Base-by-base conservation (phyloP, 2,888 invertebrate genomes). In the Sipha maydis region DNA sequence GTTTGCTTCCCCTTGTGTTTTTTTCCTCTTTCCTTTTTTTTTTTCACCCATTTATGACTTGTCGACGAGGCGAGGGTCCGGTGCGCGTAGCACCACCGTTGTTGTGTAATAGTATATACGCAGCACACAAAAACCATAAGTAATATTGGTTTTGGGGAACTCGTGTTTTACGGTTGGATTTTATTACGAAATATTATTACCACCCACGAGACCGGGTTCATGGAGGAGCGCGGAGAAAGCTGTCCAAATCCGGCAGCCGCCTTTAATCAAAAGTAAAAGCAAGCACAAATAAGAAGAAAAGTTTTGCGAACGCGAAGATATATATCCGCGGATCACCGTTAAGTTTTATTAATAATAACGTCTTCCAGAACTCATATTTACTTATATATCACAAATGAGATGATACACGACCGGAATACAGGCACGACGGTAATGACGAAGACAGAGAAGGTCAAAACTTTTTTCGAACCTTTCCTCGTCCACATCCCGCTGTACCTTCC, bases 291-390 rank as follows among this genome's bases (percentile, higher is more conserved):
- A 80, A 41, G 61, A 48, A 82, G 80, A 61, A 88, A 88, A 88
- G 76, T 88, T 88, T 88, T 17, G 67, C 85, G 54, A 48, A 34
- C 54, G 75, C 73, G 54, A 61, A 73, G 82, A 88, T 75, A 88
- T 82, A 82, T 88, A 88, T 88, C 75, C 88, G 82, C 88, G 86
- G 86, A 86, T 86, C 86, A 86, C 86, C 86, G 88, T 88, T 82
- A 88, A 82, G 88, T 88, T 82, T 88, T 88, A 88, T 88, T 88
- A 88, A 88, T 88, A 88, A 88, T 88, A 88, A 88, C 88, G 88
- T 88, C 88, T 88, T 88, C 88, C 31, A 19, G 61, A 88, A 88
- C 82, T 88, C 82, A 82, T 82, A 82, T 88, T 82, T 88, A 88
- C 88, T 75, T 75, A 75, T 80, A 86, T 86, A 86, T 80, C 73